phyloP scores from a whole-genome alignment of 37 sponge, comb jelly and placozoan genomes.

The Axinella damicornis region DNA sequence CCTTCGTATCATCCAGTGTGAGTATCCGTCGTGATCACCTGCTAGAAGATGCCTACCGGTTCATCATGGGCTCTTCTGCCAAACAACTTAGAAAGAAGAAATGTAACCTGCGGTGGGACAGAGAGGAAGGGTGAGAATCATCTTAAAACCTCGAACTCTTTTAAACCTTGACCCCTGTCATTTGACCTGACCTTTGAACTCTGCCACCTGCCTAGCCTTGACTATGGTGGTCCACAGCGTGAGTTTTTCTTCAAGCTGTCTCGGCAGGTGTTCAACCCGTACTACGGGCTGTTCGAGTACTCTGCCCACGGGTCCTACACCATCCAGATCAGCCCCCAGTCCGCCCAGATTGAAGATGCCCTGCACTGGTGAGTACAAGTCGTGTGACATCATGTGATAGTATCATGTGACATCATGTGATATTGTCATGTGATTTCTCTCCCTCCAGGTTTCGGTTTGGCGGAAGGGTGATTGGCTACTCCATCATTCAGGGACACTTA shows the following conservation, averaged over 20 bases:
- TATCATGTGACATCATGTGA: no score
- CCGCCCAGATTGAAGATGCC: slow-evolving; percentile 51
- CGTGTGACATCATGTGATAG: background rate
- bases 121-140: slow-evolving; percentile 59
- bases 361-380: slow-evolving; percentile 47
- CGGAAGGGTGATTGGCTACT: slow-evolving; percentile 87
- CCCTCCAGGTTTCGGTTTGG: slow-evolving; percentile 80
- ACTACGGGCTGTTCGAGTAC: slow-evolving; percentile 95
- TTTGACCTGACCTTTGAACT: background rate
- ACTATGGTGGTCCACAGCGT: slow-evolving; percentile 87
- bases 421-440: background rate
- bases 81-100: slow-evolving; percentile 22
- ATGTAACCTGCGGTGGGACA: slow-evolving; percentile 35
- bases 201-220: slow-evolving; percentile 40
- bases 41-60: slow-evolving; percentile 54
- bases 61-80: slow-evolving; percentile 51
- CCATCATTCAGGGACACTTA: slow-evolving; percentile 83
- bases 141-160: no score
- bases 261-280: slow-evolving; percentile 89
- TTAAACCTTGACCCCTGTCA: no score
- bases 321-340: slow-evolving; percentile 72
- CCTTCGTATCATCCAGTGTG: background rate
- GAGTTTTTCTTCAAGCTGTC: slow-evolving; percentile 94
- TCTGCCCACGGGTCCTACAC: slow-evolving; percentile 85
- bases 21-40: slow-evolving; percentile 17